Evolutionary conservation across 2,113 vertebrate species (phyloP), one percentile per base, ranked within the genome.

Genomic region (Corythornis vintsioides): DNA sequence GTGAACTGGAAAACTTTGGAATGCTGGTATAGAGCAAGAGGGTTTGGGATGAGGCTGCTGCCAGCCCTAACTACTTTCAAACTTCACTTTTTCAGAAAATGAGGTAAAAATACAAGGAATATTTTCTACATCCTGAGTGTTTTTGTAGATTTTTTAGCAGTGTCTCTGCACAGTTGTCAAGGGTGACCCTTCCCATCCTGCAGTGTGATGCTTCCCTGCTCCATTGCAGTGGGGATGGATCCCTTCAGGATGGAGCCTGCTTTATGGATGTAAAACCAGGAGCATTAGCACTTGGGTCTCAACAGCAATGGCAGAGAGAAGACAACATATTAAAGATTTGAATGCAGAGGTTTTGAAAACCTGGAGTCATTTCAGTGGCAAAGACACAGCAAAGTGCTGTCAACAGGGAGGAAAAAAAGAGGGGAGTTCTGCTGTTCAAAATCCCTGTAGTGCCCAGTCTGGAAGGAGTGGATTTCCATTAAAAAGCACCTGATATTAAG

Each of bases 281-380:
- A 57, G 31, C 57, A 12, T 4, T 59, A 35, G 4, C 84, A 14
- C 47, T 21, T 9, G 5, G 31, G 15, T 35, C 60, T 48, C 70
- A 71, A 48, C 33, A 29, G 25, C n/a, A 50, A 26, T 52, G 13
- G 1, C 9, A 10, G 21, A 24, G 48, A 17, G 48, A 61, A 25
- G 22, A 21, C 81, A 52, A 47, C 0, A 25, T 57, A 59, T 3
- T 4, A 47, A 13, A 0, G 1, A 48, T 24, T 60, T 18, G 25
- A 85, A 63, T 7, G 13, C 10, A 7, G 53, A 5, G 7, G 4
- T 10, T 83, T 22, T 14, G 18, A 53, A 48, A 69, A 24, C 1
- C 72, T 53, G 43, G 2, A 25, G 21, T 16, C 9, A 14, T 28
- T 50, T n/a, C 64, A 40, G 10, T 4, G 5, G 59, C 42, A 76